These are phyloP conservation scores for Nomada goodeniana DNA, from an alignment of 2,888 invertebrate genomes.

Conservation along the genomic window DNA sequence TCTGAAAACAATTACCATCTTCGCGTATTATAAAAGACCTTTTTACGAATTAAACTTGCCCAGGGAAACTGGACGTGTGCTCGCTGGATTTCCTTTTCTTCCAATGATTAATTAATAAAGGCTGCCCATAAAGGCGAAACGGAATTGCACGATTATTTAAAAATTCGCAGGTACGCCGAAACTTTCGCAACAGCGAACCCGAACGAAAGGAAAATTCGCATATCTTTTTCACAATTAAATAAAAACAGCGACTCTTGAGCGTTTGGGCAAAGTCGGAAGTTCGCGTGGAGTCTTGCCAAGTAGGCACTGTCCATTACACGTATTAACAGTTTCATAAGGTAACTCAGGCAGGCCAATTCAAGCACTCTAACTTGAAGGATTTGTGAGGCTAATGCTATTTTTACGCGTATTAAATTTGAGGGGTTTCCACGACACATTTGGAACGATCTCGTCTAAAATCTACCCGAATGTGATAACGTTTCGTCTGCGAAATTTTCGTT, in stretches of 20 bases:
- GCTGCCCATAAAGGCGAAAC: too few relatives aligned
- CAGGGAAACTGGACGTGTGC: too few relatives aligned
- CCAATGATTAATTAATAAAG: too few relatives aligned
- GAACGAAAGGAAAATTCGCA: neutral
- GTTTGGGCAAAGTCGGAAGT: constrained; percentile 16
- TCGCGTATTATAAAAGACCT: too few relatives aligned
- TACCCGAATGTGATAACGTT: neutral
- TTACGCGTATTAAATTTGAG: neutral
- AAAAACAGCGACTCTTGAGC: neutral
- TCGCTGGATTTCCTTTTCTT: too few relatives aligned
- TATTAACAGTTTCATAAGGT: constrained; percentile 47
- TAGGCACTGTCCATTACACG: constrained; percentile 24
- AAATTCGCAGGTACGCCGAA: neutral
- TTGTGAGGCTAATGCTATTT: constrained; percentile 19
- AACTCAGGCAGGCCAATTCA: constrained; percentile 16
- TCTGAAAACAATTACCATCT: too few relatives aligned
- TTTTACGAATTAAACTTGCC: too few relatives aligned
- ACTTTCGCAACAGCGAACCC: neutral
- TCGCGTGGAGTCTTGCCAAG: constrained; percentile 41
- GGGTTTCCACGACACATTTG: neutral
- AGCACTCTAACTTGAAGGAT: constrained; percentile 10
- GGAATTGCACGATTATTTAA: too few relatives aligned
- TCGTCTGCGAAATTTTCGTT: neutral
- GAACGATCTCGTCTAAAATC: neutral
- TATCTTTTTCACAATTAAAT: neutral